Conservation (phyloP, 1,140 invertebrate species). For the Doryteuthis pealeii region DNA sequence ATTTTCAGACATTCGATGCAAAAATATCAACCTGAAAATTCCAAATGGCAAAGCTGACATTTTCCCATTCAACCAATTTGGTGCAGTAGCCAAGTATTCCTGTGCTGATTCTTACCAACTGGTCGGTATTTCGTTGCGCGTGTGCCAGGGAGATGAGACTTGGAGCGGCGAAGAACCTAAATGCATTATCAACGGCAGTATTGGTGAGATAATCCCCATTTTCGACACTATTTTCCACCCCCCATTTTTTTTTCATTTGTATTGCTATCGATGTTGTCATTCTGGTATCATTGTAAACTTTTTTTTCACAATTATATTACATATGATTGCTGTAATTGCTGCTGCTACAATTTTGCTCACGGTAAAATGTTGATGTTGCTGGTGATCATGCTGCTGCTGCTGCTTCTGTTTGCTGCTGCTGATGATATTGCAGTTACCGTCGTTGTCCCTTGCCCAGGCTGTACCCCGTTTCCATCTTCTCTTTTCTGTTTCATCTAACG, state of each 20-base stretch:
- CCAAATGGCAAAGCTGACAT: slow-evolving; percentile 30
- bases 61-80: slow-evolving; percentile 54
- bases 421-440: no score
- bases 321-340: no score
- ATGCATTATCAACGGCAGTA: slow-evolving; percentile 29
- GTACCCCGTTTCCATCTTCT: no score
- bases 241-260: background rate
- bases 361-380: no score
- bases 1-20: slow-evolving; percentile 30
- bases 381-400: no score
- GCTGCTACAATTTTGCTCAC: no score
- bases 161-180: slow-evolving; percentile 59
- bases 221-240: no score
- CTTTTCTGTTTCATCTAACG: no score
- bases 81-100: slow-evolving; percentile 56
- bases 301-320: no score
- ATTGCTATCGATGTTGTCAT: background rate
- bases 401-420: no score
- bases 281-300: background rate
- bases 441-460: no score
- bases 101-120: slow-evolving; percentile 61
- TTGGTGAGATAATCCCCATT: slow-evolving; percentile 15
- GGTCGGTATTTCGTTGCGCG: slow-evolving; percentile 51
- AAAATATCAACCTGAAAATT: slow-evolving; percentile 20
- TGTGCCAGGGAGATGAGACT: slow-evolving; percentile 61